Evolutionary conservation across 2,888 invertebrate species (phyloP).

Genomic region (Rhorus exstirpatorius): DNA sequence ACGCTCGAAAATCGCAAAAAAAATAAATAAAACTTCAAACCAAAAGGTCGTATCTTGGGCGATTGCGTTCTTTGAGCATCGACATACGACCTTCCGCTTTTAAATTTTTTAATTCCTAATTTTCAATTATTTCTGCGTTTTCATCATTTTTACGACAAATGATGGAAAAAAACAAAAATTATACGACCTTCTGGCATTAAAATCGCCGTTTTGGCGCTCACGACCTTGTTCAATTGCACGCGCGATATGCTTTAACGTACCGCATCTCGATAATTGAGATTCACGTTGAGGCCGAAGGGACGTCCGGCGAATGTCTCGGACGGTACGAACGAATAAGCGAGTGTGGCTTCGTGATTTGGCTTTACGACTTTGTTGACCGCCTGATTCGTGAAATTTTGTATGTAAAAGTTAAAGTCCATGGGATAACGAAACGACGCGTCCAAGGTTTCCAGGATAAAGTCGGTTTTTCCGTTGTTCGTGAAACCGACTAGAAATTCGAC

Average conservation of each 20-base stretch:
- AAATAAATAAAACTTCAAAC: no score
- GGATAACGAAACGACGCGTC: conserved; percentile 99
- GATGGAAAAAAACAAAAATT: no score
- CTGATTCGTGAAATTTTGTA: conserved; percentile 98
- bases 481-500: conserved; percentile 99
- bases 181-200: no score
- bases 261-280: conserved; percentile 95
- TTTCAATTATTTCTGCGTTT: no score
- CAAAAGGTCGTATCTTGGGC: no score
- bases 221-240: no score
- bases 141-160: background rate
- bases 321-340: conserved; percentile 97
- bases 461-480: conserved; percentile 96
- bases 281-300: conserved; percentile 98
- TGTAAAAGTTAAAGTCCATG: conserved; percentile 99
- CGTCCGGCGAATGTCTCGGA: conserved; percentile 98
- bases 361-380: conserved; percentile 95
- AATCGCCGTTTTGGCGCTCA: no score
- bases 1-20: no score
- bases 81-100: no score
- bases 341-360: conserved; percentile 96
- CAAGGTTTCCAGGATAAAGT: conserved; percentile 96
- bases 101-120: no score
- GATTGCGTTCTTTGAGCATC: no score
- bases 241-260: conserved; percentile 75